Base-by-base conservation (phyloP, 2,797 vertebrate species). In the Hemitrygon akajei region DNA sequence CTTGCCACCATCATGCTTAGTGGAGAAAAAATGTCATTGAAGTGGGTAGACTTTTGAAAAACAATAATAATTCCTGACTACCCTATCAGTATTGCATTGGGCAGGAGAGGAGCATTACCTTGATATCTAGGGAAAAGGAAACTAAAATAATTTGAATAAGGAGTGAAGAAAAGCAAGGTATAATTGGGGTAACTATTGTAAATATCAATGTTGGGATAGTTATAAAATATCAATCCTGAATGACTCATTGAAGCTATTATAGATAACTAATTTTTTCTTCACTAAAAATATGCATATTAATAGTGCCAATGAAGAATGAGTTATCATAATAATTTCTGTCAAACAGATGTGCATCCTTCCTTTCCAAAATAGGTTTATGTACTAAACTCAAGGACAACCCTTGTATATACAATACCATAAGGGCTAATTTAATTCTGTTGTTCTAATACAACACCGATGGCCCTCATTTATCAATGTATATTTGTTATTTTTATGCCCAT, bases 401-500 rank as follows among this genome's bases (percentile, higher is more conserved):
- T 56, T 76, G 75, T 76, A 73, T 47, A 91, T 75, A 2, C 47
- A 93, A 93, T 93, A 93, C 71, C 69, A 93, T 30, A 71, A 93
- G 69, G 71, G 69, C 37, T 93, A 76, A 76, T 93, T 93, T 93
- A 93, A 93, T 93, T 92, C 40, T 76, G 91, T 93, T 93, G 91
- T 93, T 93, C 69, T 76, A 76, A 93, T 93, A 30, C 47, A 93
- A 76, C 27, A 56, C 18, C 91, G 76, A 58, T 93, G 71, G 56
- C 71, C 71, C 91, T 93, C 91, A 93, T 93, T 93, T 76, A 93
- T 93, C 91, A 93, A 93, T 93, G 91, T 56, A 93, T 93, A 93
- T 71, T 63, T 93, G 27, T 75, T 93, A 93, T 93, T 93, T 93
- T 93, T 75, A 76, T 76, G 91, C 40, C 37, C 71, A 56, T 56